These are phyloP conservation scores for Cerceris ruficornis DNA, from an alignment of 2,888 invertebrate genomes.

Conservation along the genomic window DNA sequence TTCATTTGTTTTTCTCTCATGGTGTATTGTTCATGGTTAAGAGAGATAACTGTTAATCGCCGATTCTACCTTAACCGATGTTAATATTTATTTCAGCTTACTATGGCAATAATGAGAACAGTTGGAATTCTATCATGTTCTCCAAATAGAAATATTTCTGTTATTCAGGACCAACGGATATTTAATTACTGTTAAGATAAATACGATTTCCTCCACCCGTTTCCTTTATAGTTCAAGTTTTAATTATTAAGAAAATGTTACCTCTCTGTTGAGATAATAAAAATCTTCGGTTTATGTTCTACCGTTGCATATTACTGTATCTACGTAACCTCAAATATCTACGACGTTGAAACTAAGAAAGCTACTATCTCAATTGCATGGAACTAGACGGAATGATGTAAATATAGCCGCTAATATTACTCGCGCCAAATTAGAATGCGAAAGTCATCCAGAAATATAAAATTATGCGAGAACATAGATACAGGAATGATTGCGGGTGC, in stretches of 20 bases:
- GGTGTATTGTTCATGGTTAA: constrained; percentile 13
- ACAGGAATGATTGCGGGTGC: too few relatives aligned
- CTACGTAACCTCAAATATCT: background rate
- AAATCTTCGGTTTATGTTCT: constrained; percentile 9
- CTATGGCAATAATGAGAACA: constrained; percentile 78
- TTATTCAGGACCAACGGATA: background rate
- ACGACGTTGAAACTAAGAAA: too few relatives aligned
- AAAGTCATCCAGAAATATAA: too few relatives aligned
- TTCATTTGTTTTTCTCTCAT: background rate
- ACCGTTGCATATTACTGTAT: background rate
- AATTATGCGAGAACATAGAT: too few relatives aligned
- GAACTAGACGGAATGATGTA: too few relatives aligned
- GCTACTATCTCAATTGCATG: too few relatives aligned
- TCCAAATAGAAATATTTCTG: background rate
- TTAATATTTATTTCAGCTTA: constrained; percentile 77
- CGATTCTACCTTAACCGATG: too few relatives aligned
- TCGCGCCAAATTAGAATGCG: too few relatives aligned
- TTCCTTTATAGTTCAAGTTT: background rate
- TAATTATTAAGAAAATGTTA: constrained; percentile 28
- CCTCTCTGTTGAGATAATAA: constrained; percentile 1
- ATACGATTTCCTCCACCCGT: background rate
- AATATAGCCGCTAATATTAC: too few relatives aligned
- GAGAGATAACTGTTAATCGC: background rate
- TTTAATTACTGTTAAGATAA: constrained; percentile 14
- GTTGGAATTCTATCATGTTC: background rate